These are phyloP conservation scores for Xanthorhoe spadicearia DNA, from an alignment of 2,888 invertebrate species.

Conservation along the genomic window DNA sequence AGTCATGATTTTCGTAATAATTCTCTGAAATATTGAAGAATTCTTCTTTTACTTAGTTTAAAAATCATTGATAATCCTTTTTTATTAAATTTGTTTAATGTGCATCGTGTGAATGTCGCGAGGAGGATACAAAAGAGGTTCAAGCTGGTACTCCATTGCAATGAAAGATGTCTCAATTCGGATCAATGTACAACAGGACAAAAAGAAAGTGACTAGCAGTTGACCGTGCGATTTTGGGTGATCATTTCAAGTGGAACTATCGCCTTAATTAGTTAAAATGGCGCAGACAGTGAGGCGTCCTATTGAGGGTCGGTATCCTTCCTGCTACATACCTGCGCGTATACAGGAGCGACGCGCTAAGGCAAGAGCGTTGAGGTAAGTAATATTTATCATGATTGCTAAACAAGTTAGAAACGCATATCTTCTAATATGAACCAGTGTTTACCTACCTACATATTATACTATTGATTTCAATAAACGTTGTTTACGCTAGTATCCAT, in stretches of 20 bases:
- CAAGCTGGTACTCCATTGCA: conserved; percentile 55
- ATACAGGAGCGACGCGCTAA: conserved; percentile 90
- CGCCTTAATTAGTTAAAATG: conserved; percentile 79
- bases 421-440: background rate
- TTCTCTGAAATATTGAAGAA: background rate
- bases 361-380: conserved; percentile 84
- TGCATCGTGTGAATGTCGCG: conserved; percentile 47
- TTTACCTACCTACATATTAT: background rate
- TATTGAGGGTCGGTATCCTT: conserved; percentile 90
- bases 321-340: conserved; percentile 89
- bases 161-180: conserved; percentile 78
- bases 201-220: conserved; percentile 80
- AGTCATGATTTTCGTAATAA: conserved; percentile 1
- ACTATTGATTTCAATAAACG: background rate
- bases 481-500: conserved; percentile 6
- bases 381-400: conserved; percentile 34
- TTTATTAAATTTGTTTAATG: conserved; percentile 36
- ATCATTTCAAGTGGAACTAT: conserved; percentile 55
- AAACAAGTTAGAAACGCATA: background rate
- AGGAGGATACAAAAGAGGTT: conserved; percentile 43
- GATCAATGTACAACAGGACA: conserved; percentile 79
- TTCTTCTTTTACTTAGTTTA: background rate
- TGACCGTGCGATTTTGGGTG: conserved; percentile 67
- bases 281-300: conserved; percentile 89
- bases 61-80: conserved; percentile 14